These are phyloP conservation scores for Distichodus sexfasciatus DNA, from an alignment of 2,797 vertebrate genomes.

Conservation along the genomic window DNA sequence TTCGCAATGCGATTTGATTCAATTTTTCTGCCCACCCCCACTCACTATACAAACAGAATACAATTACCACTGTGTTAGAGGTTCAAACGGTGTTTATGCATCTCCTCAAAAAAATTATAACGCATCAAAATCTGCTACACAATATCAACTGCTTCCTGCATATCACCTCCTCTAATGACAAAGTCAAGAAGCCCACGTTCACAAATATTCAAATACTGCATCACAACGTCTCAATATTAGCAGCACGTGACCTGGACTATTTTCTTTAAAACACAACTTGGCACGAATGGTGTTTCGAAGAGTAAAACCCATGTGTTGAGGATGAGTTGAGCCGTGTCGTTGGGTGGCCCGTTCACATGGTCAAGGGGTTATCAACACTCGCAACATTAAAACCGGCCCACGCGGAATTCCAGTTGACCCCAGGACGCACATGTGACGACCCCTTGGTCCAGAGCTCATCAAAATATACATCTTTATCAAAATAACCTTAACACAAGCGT, in stretches of 20 bases:
- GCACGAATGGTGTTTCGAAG: background rate
- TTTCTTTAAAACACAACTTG: background rate
- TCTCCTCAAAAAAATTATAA: too few relatives aligned
- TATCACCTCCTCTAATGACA: too few relatives aligned
- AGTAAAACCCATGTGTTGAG: background rate
- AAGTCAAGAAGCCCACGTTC: too few relatives aligned
- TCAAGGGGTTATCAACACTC: constrained; percentile 8
- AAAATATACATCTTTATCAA: constrained; percentile 77
- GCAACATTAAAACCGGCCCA: constrained; percentile 54
- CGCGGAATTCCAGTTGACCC: constrained; percentile 66
- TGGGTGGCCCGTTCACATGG: background rate
- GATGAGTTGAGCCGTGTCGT: background rate
- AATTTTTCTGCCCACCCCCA: too few relatives aligned
- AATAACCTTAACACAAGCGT: constrained; percentile 75
- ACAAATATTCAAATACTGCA: too few relatives aligned
- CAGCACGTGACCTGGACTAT: background rate
- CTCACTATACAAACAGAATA: too few relatives aligned
- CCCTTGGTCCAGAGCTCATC: constrained; percentile 69
- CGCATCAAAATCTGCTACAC: too few relatives aligned
- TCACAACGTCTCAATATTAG: too few relatives aligned
- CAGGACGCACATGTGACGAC: constrained; percentile 74
- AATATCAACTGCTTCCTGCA: too few relatives aligned
- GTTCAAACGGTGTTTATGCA: too few relatives aligned
- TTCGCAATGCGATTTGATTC: too few relatives aligned
- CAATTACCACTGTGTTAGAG: too few relatives aligned